These are phyloP conservation scores for Phaenicophaeus curvirostris DNA, from an alignment of 2,797 vertebrate species.

Conservation along the genomic window DNA sequence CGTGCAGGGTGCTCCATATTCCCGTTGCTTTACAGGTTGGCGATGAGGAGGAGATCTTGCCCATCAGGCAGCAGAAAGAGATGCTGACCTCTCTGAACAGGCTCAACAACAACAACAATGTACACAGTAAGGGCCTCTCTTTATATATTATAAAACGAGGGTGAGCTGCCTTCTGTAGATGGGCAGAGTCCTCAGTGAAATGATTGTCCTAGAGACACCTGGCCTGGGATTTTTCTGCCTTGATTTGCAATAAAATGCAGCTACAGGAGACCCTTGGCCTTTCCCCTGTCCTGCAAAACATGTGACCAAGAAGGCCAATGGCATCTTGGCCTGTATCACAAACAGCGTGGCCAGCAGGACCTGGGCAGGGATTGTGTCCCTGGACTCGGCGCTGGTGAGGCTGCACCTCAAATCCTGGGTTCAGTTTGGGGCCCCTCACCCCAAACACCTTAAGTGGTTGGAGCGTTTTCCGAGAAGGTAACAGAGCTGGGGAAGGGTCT, in stretches of 20 bases:
- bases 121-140: conserved; percentile 68
- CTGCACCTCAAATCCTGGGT: too few species aligned
- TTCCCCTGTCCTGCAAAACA: not conserved
- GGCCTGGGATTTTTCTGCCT: not conserved
- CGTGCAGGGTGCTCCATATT: not conserved
- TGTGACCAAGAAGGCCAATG: rapidly evolving
- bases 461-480: too few species aligned
- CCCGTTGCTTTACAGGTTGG: conserved; percentile 79
- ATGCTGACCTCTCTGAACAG: conserved; percentile 81
- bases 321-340: too few species aligned
- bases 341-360: too few species aligned
- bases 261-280: not conserved
- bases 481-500: too few species aligned
- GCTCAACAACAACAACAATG: conserved; percentile 61
- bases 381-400: too few species aligned
- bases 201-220: not conserved
- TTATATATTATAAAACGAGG: rapidly evolving
- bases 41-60: conserved; percentile 88
- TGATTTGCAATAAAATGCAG: not conserved
- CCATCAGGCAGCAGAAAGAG: conserved; percentile 86
- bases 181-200: not conserved
- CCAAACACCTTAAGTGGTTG: too few species aligned
- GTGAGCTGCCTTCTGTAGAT: not conserved
- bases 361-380: too few species aligned
- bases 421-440: too few species aligned